Percentiles rank a stretch among this genome's conserved stretches.
phyloP scores from a whole-genome alignment of 2,797 vertebrate species.

The Crenichthys baileyi region DNA sequence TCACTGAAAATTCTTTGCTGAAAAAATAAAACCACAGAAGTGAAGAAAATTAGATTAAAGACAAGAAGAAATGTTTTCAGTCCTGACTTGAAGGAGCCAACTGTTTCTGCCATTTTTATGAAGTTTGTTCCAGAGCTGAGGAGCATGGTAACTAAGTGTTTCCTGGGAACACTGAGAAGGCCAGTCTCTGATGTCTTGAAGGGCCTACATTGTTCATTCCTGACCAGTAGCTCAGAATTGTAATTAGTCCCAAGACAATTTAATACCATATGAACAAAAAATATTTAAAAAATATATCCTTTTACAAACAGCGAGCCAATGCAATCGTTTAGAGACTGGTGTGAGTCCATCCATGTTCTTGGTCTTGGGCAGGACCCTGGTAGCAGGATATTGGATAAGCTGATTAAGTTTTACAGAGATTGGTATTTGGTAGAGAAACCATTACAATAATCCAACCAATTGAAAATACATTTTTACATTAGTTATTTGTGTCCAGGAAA shows the following conservation, averaged over 20 bases:
- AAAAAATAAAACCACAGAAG: not conserved
- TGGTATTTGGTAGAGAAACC: too few relatives aligned
- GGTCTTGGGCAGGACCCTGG: too few relatives aligned
- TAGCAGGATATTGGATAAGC: too few relatives aligned
- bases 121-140: not conserved
- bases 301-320: not conserved
- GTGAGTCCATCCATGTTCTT: too few relatives aligned
- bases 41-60: not conserved
- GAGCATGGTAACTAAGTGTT: too few relatives aligned
- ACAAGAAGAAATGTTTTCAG: not conserved
- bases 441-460: too few relatives aligned
- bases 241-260: not conserved
- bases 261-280: not conserved
- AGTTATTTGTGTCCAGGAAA: not conserved
- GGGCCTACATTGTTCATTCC: not conserved
- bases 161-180: too few relatives aligned
- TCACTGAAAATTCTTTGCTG: not conserved
- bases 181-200: not conserved
- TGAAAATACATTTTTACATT: too few relatives aligned
- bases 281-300: not conserved
- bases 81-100: not conserved
- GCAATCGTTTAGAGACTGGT: not conserved
- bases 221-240: not conserved
- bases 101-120: not conserved
- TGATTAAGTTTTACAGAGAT: too few relatives aligned